Evolutionary conservation across 2,888 invertebrate genomes (phyloP), one percentile per base, ranked within the genome.

Genomic region (Eulithis testata): DNA sequence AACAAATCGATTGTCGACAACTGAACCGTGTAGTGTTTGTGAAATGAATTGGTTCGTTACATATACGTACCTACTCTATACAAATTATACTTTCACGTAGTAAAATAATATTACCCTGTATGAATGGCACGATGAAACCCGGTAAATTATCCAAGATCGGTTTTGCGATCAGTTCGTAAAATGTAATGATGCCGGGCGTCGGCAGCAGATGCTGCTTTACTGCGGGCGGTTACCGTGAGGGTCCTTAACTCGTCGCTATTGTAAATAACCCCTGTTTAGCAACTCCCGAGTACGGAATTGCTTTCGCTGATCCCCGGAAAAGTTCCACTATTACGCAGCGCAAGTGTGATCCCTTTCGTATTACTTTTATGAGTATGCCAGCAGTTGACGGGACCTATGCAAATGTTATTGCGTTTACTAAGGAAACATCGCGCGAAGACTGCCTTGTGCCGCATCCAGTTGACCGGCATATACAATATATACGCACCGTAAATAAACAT

Each of bases 351-450:
- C 88, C 88, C 85, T 86, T 88, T 87, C 81, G 79, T 84, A 85
- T 84, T 86, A 86, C 86, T 87, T 88, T 88, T 88, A 87, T 84
- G 85, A 84, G 85, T 80, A 81, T 80, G 80, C 82, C 85, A 85
- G 82, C 85, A 84, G 86, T 85, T 84, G 85, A 84, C 83, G 83
- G 79, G 82, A 84, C 87, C 88, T 89, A 90, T 90, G 90, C 86
- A 87, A 89, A 90, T 90, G 86, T 88, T 88, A 89, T 89, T 85
- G 84, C 86, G 83, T 81, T 82, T 80, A 81, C 81, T 81, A 82
- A 81, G 83, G 76, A 83, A 84, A 85, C 82, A 83, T 75, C 76
- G 79, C 77, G 72, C 61, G 67, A 74, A 72, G 75, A 79, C 73
- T 65, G 65, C 60, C 69, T 51, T 59, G 47, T 54, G 43, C 59